Percentiles rank a stretch among this genome's conserved stretches.
phyloP scores from a whole-genome alignment of 2,797 vertebrate genomes.

The Phrynocephalus vlangalii region DNA sequence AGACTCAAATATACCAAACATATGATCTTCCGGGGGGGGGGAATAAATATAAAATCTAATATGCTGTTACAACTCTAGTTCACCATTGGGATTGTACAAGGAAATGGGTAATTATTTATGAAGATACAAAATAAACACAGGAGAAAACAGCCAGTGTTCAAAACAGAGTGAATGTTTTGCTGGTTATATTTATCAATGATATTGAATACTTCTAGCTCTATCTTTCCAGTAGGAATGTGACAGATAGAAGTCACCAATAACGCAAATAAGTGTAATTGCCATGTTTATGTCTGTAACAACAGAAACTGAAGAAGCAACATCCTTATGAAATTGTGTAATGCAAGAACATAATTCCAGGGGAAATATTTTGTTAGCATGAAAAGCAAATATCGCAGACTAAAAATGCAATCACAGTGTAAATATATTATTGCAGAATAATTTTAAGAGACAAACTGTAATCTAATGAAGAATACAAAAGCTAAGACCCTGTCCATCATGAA shows the following conservation, averaged over 20 bases:
- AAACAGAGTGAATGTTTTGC: not conserved
- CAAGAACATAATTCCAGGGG: constrained; percentile 4
- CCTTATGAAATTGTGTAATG: constrained; percentile 18
- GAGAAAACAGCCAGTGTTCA: constrained; percentile 17
- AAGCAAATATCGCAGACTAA: not conserved
- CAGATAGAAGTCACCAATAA: constrained; percentile 1
- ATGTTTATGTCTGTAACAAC: not conserved
- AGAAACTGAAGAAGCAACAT: not conserved
- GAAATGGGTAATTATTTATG: not conserved
- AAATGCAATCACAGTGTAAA: not conserved
- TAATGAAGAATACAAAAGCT: not conserved
- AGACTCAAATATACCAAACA: not conserved
- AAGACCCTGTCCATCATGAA: not conserved
- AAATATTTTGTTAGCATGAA: constrained; percentile 24
- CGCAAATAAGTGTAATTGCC: constrained; percentile 14
- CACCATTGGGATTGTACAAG: not conserved
- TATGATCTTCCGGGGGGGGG: not conserved
- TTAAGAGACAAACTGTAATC: not conserved
- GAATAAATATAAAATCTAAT: not conserved
- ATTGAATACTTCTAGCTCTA: not conserved
- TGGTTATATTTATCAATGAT: not conserved
- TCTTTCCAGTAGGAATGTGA: not conserved
- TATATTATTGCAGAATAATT: constrained; percentile 12
- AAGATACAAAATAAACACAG: not conserved
- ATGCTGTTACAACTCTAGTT: not conserved